These are phyloP conservation scores for Macrotus californicus DNA, from an alignment of 2,113 vertebrate genomes.

Conservation along the genomic window DNA sequence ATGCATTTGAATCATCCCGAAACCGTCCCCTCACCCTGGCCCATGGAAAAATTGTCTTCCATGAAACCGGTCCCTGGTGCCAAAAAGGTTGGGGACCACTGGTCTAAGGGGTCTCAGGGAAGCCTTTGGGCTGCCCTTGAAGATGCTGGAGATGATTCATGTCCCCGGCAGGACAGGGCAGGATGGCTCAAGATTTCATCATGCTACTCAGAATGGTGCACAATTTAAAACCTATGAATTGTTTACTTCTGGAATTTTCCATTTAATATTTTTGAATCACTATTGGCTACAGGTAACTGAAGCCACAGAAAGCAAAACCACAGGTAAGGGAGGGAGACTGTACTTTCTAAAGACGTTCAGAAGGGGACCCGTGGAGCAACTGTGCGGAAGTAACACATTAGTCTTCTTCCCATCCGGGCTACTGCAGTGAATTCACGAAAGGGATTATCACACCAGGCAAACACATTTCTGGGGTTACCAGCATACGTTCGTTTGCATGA, in stretches of 20 bases:
- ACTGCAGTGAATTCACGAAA: background rate
- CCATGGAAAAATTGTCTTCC: too few species aligned
- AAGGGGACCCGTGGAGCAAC: accelerated
- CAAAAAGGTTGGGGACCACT: background rate
- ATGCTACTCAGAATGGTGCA: background rate
- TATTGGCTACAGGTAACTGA: too few species aligned
- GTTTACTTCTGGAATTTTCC: too few species aligned
- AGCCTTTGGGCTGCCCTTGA: background rate
- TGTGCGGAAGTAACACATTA: background rate
- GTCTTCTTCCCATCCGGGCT: background rate
- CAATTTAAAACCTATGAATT: too few species aligned
- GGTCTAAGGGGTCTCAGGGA: background rate
- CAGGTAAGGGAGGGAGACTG: background rate
- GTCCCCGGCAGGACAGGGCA: background rate
- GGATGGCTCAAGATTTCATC: background rate
- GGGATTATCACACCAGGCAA: background rate
- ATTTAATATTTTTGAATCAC: too few species aligned
- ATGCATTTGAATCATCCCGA: too few species aligned
- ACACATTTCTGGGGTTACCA: background rate
- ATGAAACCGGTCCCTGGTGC: background rate
- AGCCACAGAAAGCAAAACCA: too few species aligned
- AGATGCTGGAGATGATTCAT: background rate
- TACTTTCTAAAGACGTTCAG: background rate
- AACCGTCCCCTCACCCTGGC: too few species aligned
- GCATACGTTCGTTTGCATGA: accelerated